Base-by-base conservation (phyloP, 2,797 vertebrate genomes). In the Lacerta viridis region DNA sequence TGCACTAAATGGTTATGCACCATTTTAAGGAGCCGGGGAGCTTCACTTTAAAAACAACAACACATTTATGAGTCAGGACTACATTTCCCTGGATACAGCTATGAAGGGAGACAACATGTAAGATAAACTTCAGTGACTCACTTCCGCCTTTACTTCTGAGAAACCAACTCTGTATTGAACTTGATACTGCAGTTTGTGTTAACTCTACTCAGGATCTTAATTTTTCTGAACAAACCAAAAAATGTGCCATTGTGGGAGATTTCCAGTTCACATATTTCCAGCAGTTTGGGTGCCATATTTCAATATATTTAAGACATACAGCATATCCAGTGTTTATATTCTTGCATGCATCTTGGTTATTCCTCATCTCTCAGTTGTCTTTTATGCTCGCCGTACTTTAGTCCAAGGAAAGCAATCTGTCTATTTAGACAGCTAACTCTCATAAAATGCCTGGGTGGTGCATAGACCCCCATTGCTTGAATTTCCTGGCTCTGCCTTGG, bases 1-100 rank as follows among this genome's bases (percentile, higher is more conserved):
- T 92, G 75, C 84, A 93, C 8, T 80, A 94, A 93, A 78, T 66
- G 71, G 90, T 90, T 94, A 92, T 91, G 59, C 91, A 95, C 93
- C 89, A 94, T 92, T 94, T 91, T 78, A 90, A 90, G 93, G 90
- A 93, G 41, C 13, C 13, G 50, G 71, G 23, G 9, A 55, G 3
- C 15, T 68, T 69, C 8, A 76, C 59, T 68, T 59, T 15, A 71
- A 59, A 5, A 50, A 83, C 18, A 50, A 5, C n/a, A 41, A 3
- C n/a, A 50, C 15, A n/a, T 80, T 79, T 78, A 69, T 77, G 41
- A 46, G 29, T 81, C n/a, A 36, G 61, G 39, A 83, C 46, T 78
- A 41, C 15, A 41, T 39, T 29, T 77, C 23, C 17, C 64, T 39
- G 41, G 25, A 76, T 69, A 55, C 18, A 7, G 36, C 59, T 55